Evolutionary conservation across 1,140 invertebrate genomes (phyloP).

Genomic region (Meloidogyne exigua): DNA sequence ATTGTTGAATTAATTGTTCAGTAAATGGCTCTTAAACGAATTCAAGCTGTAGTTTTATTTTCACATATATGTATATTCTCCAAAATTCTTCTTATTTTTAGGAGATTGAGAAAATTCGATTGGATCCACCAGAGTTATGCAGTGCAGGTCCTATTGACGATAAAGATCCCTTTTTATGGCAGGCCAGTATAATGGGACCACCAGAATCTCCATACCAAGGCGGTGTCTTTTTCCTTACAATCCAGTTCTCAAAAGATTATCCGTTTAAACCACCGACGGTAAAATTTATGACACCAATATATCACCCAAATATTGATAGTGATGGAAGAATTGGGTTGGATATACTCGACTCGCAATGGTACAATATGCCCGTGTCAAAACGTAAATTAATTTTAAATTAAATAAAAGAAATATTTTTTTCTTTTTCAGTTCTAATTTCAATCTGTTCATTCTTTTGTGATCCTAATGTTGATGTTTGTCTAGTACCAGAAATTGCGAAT

Average conservation of each 20-base stretch:
- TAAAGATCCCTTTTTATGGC: constrained; percentile 95
- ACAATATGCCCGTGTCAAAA: constrained; percentile 97
- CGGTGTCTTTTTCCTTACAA: constrained; percentile 97
- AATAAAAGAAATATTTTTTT: too few species aligned
- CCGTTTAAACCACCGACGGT: constrained; percentile 82
- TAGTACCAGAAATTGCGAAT: constrained; percentile 95
- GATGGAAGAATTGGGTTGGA: constrained; percentile 94
- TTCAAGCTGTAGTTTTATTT: too few species aligned
- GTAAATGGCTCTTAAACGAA: too few species aligned
- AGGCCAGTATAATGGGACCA: constrained; percentile 97
- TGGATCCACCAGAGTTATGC: constrained; percentile 93
- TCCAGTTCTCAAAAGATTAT: constrained; percentile 98
- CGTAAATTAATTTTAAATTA: constrained; percentile 67
- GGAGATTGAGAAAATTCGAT: not conserved
- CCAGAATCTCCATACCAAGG: constrained; percentile 77
- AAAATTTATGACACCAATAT: constrained; percentile 96
- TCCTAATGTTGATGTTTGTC: constrained; percentile 94
- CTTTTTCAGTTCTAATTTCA: constrained; percentile 84
- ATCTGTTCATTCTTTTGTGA: constrained; percentile 95
- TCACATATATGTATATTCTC: too few species aligned
- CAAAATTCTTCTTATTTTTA: too few species aligned
- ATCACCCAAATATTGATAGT: constrained; percentile 99
- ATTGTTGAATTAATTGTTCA: too few species aligned
- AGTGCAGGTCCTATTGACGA: constrained; percentile 87
- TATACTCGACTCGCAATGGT: constrained; percentile 97